phyloP scores from a whole-genome alignment of 1,140 invertebrate species.

The Papilio polytes region DNA sequence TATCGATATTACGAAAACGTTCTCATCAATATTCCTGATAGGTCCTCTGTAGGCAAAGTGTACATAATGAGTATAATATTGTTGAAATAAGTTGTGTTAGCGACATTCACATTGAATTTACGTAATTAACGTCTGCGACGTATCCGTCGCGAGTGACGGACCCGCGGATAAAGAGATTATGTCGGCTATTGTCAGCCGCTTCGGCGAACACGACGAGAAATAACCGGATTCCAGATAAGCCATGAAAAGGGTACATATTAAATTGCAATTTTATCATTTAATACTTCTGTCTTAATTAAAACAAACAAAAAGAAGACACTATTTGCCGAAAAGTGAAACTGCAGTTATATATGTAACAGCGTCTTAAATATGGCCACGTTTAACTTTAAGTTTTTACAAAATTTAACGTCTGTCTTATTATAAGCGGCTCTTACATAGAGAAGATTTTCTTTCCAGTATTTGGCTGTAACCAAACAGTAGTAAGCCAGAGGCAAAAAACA shows the following conservation, averaged over 20 bases:
- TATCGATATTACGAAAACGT: too few relatives aligned
- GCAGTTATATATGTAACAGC: too few relatives aligned
- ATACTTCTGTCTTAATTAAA: slow-evolving; percentile 5
- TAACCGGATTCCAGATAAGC: slow-evolving; percentile 43
- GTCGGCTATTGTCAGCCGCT: slow-evolving; percentile 45
- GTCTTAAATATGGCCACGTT: too few relatives aligned
- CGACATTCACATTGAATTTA: slow-evolving; percentile 46
- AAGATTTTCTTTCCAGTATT: too few relatives aligned
- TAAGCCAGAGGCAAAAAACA: too few relatives aligned
- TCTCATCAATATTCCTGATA: too few relatives aligned
- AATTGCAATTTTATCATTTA: slow-evolving; percentile 24
- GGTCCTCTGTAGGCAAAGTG: too few relatives aligned
- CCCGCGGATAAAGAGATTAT: slow-evolving; percentile 52
- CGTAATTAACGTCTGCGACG: slow-evolving; percentile 46
- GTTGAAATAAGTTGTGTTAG: neutral
- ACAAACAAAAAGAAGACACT: neutral
- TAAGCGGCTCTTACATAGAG: too few relatives aligned
- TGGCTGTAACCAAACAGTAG: too few relatives aligned
- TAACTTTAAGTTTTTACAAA: too few relatives aligned
- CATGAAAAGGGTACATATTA: slow-evolving; percentile 39
- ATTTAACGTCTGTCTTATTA: too few relatives aligned
- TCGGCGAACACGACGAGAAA: slow-evolving; percentile 42
- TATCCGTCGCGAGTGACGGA: slow-evolving; percentile 36
- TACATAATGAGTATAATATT: neutral
- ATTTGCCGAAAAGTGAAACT: neutral